Conservation (phyloP, 2,888 invertebrate genomes). For the Acrocyrtus sp. region DNA sequence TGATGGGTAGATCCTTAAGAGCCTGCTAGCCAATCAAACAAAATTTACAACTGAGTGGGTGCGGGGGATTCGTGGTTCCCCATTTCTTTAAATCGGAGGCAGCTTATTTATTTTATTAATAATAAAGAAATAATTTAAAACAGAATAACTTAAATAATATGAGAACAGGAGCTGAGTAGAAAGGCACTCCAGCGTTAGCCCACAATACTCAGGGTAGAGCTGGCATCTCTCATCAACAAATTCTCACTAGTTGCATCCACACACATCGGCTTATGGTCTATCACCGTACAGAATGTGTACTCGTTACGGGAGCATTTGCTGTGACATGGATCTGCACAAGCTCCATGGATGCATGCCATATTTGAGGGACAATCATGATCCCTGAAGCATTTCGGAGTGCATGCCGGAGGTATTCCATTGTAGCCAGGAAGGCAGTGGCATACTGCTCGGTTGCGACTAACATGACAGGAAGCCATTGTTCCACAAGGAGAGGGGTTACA, state of each 20-base stretch:
- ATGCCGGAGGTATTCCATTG: constrained; percentile 63
- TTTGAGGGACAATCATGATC: constrained; percentile 62
- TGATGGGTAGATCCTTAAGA: no score
- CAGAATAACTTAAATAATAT: no score
- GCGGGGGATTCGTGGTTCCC: background rate
- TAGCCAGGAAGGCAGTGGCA: constrained; percentile 60
- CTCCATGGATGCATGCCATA: constrained; percentile 61
- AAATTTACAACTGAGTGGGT: no score
- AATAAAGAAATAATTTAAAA: background rate
- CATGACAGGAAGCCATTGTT: constrained; percentile 62
- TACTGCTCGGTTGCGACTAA: constrained; percentile 60
- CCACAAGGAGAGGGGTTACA: constrained; percentile 63
- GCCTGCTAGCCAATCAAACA: no score
- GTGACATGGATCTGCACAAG: constrained; percentile 62
- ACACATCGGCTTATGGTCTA: constrained; percentile 62
- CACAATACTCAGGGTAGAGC: constrained; percentile 21
- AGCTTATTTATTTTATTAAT: no score
- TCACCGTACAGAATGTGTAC: constrained; percentile 60
- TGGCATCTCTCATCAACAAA: constrained; percentile 56
- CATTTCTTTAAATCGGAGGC: no score
- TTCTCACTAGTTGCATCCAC: constrained; percentile 62
- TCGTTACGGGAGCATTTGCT: constrained; percentile 62
- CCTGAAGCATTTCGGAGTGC: constrained; percentile 62
- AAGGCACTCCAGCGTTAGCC: constrained; percentile 3
- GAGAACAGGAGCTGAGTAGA: no score